Base-by-base conservation (phyloP, 2,113 vertebrate species). In the Archilochus colubris region DNA sequence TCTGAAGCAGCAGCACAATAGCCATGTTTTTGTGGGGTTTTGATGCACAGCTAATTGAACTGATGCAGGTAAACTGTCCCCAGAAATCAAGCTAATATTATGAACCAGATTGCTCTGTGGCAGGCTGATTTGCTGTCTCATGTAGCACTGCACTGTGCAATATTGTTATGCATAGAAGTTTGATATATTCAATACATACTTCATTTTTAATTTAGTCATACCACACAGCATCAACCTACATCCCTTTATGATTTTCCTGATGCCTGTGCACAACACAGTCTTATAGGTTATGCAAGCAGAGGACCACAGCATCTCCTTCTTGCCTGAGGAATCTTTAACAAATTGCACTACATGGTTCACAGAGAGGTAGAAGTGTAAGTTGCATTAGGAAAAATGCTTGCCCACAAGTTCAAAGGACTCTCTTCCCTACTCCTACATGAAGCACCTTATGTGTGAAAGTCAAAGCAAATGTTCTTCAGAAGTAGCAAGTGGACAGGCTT, bases 241-340 rank as follows among this genome's bases (percentile, higher is more conserved):
- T 8, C 44, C 30, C 27, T 76, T 69, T 40, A 51, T 46, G 50
- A 68, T 58, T 82, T 69, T 62, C 59, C 79, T 2, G 6, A 61
- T 0, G 1, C 48, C 86, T 18, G 4, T 1, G 7, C 12, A 24
- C 33, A 50, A 20, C 10, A 55, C 23, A 51, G 58, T 23, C 36
- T 50, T 48, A 55, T 74, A 75, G 61, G 68, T 75, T 83, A 73
- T 6, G 31, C 61, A 89, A 95, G 78, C 24, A 63, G 51, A 74
- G 33, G 21, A 91, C 43, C 43, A 30, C 14, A 63, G 57, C 1
- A 0, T 7, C 62, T 23, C 24, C 44, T 54, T 57, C 48, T 28
- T 75, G 89, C 91, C 79, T 22, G 38, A 23, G 46, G 59, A 55
- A 54, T 30, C 63, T 85, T 77, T 73, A 91, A 87, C 63, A 73